Conservation (phyloP, 23 tunicate genomes). For the Ciona savignyi region DNA sequence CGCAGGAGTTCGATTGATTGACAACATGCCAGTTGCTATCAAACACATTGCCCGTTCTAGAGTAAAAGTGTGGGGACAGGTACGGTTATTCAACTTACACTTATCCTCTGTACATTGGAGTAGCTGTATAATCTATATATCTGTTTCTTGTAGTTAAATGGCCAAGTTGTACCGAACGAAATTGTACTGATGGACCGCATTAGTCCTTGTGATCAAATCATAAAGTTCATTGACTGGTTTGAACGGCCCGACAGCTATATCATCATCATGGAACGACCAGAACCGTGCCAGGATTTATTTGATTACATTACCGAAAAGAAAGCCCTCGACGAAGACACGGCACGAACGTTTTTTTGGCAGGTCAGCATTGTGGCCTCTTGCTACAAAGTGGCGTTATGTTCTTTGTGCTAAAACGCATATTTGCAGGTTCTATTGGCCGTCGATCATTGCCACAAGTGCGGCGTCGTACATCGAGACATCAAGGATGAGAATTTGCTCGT, state of each 20-base stretch:
- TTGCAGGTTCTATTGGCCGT: conserved; percentile 76
- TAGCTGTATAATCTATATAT: no score
- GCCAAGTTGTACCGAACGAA: conserved; percentile 76
- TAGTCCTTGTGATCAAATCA: conserved; percentile 56
- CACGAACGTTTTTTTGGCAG: conserved; percentile 96
- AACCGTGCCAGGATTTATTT: conserved; percentile 77
- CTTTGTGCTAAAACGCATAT: conserved; percentile 3
- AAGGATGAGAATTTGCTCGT: conserved; percentile 92
- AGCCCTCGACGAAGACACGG: conserved; percentile 74
- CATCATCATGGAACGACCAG: conserved; percentile 83
- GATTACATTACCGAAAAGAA: conserved; percentile 86
- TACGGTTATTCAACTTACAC: conserved; percentile 8
- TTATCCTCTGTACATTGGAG: no score
- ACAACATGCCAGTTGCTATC: conserved; percentile 81
- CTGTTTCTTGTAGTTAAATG: conserved; percentile 43
- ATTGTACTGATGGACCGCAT: conserved; percentile 76
- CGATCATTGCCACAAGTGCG: conserved; percentile 91
- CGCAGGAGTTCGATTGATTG: conserved; percentile 38
- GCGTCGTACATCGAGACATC: conserved; percentile 90
- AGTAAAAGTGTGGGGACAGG: conserved; percentile 85
- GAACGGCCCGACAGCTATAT: conserved; percentile 73
- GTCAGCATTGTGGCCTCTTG: conserved; percentile 12
- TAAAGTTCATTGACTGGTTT: conserved; percentile 80
- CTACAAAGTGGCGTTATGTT: neutral
- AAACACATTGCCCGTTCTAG: conserved; percentile 70